Evolutionary conservation across 2,797 vertebrate genomes (phyloP).

Genomic region (Cirrhinus molitorella): DNA sequence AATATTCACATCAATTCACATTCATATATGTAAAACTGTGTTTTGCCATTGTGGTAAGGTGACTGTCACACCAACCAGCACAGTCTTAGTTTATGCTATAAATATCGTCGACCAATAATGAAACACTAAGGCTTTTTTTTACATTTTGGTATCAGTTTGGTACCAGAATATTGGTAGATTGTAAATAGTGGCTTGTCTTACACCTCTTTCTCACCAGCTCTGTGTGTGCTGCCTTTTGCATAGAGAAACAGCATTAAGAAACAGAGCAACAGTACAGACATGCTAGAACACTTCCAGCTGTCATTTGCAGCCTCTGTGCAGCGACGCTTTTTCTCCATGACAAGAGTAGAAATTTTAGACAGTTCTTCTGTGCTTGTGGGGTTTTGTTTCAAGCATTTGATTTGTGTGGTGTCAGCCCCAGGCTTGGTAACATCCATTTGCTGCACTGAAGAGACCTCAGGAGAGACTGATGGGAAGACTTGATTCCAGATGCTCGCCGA

Average conservation of each 20-base stretch:
- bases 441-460: slow-evolving; percentile 36
- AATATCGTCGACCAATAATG: not conserved
- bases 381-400: slow-evolving; percentile 48
- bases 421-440: slow-evolving; percentile 41
- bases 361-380: slow-evolving; percentile 31
- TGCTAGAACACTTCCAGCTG: slow-evolving; percentile 38
- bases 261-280: slow-evolving; percentile 7
- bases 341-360: slow-evolving; percentile 31
- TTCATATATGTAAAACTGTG: not conserved
- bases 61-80: not conserved
- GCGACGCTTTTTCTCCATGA: slow-evolving; percentile 23
- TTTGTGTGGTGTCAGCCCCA: slow-evolving; percentile 45
- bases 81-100: not conserved
- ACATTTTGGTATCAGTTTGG: not conserved
- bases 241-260: slow-evolving; percentile 17
- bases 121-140: not conserved
- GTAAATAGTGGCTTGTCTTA: slow-evolving; percentile 28
- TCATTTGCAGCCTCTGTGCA: slow-evolving; percentile 1
- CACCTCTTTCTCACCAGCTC: slow-evolving; percentile 9
- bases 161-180: slow-evolving; percentile 6
- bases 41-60: not conserved
- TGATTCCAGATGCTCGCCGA: slow-evolving; percentile 49
- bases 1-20: not conserved
- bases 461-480: slow-evolving; percentile 53
- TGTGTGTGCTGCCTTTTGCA: slow-evolving; percentile 23